These are phyloP conservation scores for Hydropsyche tenuis DNA, from an alignment of 1,140 invertebrate species.

Conservation along the genomic window DNA sequence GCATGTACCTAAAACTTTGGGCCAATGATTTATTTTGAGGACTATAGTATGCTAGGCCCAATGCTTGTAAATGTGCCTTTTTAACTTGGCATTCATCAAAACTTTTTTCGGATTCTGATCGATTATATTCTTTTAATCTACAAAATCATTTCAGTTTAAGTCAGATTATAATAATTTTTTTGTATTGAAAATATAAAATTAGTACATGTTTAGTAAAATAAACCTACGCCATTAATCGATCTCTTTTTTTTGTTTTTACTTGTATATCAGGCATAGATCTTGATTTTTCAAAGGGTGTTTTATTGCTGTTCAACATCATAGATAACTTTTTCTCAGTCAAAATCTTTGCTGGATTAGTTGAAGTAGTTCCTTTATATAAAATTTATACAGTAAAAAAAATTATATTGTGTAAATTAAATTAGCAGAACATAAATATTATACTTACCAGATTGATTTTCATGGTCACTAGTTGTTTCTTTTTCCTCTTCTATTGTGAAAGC, in stretches of 20 bases:
- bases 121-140: slow-evolving; percentile 73
- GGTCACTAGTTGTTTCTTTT: slow-evolving; percentile 31
- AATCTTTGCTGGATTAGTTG: slow-evolving; percentile 35
- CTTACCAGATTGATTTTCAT: neutral
- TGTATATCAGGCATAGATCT: slow-evolving; percentile 84
- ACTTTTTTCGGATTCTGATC: slow-evolving; percentile 80
- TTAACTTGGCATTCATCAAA: slow-evolving; percentile 73
- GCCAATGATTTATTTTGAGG: slow-evolving; percentile 79
- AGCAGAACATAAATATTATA: neutral
- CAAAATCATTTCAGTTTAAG: slow-evolving; percentile 52
- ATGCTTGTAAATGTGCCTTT: slow-evolving; percentile 67
- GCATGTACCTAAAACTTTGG: slow-evolving; percentile 85
- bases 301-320: slow-evolving; percentile 57
- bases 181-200: no score
- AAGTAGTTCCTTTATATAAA: slow-evolving; percentile 16
- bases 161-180: no score
- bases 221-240: slow-evolving; percentile 73
- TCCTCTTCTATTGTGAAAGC: slow-evolving; percentile 63
- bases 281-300: slow-evolving; percentile 76
- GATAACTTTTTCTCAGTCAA: slow-evolving; percentile 58
- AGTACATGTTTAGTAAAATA: no score
- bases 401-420: neutral
- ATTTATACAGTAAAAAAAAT: neutral
- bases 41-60: slow-evolving; percentile 73
- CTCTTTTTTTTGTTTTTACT: slow-evolving; percentile 72